Base-by-base conservation (phyloP, 2,888 invertebrate species). In the Thereva nobilitata region DNA sequence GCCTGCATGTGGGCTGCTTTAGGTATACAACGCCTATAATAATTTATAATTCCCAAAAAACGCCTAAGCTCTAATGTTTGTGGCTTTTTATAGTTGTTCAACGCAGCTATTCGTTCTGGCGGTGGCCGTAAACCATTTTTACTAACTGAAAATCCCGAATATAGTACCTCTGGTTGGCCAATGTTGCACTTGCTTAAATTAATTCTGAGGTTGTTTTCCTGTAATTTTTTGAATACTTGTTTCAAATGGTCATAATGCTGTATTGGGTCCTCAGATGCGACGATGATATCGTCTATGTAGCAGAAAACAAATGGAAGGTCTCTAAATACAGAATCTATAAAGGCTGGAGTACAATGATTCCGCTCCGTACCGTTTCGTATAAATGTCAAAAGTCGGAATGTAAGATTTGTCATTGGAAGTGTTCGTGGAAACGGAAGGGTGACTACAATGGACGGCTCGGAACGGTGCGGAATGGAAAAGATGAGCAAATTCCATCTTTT, bases 201-300 rank as follows among this genome's bases (percentile, higher is more conserved):
- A 38, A 59, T 59, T 38, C 8, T 49, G 5, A 49, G 37, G 7
- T 10, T 35, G 10, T 56, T 7, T 35, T 56, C 44, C 5, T 44
- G 34, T 8, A 56, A 9, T 6, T 37, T 5, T 44, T 56, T 35
- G n/a, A 56, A 44, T 9, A 44, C 41, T 8, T 12, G 5, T 12
- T 41, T 10, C 3, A 55, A 8, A 23, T 55, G 42, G 5, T 7
- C 41, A 12, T 41, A n/a, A 52, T 52, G 52, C 52, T 52, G 7
- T 5, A 8, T 35, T 2, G 3, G 52, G 35, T 52, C 3, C 35
- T 52, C 35, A 34, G 38, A 50, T 72, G 35, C 35, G 52, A 52
- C 9, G 52, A 54, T 54, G 6, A 76, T 73, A 54, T 76, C 77
- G 53, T 78, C 77, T 0, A 77, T 44, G 49, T 75, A 77, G 5